These are phyloP conservation scores for Magallana nippona DNA, from an alignment of 2,888 invertebrate genomes.

Conservation along the genomic window DNA sequence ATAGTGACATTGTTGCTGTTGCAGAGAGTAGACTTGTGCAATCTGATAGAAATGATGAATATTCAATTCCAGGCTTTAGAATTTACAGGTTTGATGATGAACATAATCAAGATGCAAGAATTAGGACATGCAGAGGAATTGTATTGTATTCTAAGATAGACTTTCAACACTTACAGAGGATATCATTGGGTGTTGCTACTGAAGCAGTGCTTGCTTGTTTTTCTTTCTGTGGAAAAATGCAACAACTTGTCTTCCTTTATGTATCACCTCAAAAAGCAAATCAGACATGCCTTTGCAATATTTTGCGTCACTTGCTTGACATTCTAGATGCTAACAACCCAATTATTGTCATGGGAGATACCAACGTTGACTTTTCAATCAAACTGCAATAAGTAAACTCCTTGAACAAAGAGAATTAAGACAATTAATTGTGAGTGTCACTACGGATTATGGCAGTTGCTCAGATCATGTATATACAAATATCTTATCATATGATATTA, in stretches of 20 bases:
- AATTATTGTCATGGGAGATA: constrained; percentile 35
- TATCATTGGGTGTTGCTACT: background rate
- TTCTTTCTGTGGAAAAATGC: background rate
- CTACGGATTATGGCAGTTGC: no score
- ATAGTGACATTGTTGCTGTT: constrained; percentile 30
- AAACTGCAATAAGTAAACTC: background rate
- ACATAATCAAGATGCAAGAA: background rate
- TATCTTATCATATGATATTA: background rate
- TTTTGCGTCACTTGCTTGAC: background rate
- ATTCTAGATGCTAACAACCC: background rate
- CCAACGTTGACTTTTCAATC: background rate
- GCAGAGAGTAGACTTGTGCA: background rate
- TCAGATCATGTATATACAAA: no score
- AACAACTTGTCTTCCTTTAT: constrained; percentile 25
- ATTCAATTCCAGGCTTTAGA: background rate
- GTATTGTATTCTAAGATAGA: background rate
- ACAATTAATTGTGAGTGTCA: no score
- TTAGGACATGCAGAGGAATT: background rate
- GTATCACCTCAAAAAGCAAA: background rate
- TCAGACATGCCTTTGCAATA: background rate
- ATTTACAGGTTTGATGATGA: constrained; percentile 25
- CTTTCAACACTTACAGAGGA: background rate
- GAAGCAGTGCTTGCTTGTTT: background rate
- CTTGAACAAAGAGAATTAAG: background rate
- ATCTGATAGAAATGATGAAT: background rate